A percentile compares a stretch with the other conserved stretches of the same genome.
These are phyloP conservation scores for Lytechinus variegatus DNA, from an alignment of 35 echinoderm and acorn worm genomes.

Conservation along the genomic window DNA sequence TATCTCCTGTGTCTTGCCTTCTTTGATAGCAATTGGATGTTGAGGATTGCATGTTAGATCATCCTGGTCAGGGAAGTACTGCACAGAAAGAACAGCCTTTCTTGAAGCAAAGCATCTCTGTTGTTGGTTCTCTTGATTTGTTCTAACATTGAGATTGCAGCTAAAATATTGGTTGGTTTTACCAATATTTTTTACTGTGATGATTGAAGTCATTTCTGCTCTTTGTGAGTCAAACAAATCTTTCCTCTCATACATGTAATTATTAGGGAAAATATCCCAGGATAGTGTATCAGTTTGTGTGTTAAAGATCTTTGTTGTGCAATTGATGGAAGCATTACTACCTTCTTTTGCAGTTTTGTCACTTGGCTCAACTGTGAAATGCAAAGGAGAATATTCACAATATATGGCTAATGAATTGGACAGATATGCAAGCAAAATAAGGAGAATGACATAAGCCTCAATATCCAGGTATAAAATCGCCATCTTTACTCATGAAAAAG, in stretches of 20 bases:
- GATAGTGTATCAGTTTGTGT: not conserved
- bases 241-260: not conserved
- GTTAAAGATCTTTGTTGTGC: not conserved
- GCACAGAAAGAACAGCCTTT: not conserved
- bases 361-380: not conserved
- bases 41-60: not conserved
- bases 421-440: not conserved
- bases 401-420: not conserved
- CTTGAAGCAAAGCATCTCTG: not conserved
- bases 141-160: not conserved
- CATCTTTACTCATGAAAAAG: not conserved
- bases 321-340: not conserved
- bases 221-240: not conserved
- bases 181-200: not conserved
- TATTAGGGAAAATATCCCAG: not conserved
- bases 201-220: not conserved
- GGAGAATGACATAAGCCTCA: not conserved
- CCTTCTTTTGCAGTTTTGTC: slow-evolving; percentile 24
- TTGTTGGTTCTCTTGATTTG: not conserved
- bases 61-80: not conserved
- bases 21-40: not conserved
- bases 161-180: not conserved
- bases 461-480: not conserved
- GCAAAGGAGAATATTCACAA: not conserved
- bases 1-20: not conserved